Evolutionary conservation across 2,888 invertebrate species (phyloP).

Genomic region (Pelosia muscerda): DNA sequence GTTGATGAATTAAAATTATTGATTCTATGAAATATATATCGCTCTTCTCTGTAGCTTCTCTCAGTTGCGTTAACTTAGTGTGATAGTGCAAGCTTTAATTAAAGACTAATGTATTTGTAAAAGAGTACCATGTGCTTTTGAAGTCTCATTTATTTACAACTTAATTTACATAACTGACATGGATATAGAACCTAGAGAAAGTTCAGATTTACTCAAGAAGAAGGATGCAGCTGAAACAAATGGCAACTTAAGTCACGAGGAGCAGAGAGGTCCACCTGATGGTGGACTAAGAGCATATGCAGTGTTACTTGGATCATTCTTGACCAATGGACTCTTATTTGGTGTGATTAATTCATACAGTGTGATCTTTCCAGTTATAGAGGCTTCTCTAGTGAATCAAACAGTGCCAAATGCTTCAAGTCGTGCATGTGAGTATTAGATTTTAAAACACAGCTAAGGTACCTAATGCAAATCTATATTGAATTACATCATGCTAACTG

Average conservation of each 20-base stretch:
- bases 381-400: slow-evolving; percentile 87
- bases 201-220: slow-evolving; percentile 67
- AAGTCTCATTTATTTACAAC: slow-evolving; percentile 39
- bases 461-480: not conserved
- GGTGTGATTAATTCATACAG: slow-evolving; percentile 97
- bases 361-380: slow-evolving; percentile 91
- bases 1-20: not conserved
- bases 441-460: not conserved
- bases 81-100: slow-evolving; percentile 26
- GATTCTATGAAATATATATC: not conserved
- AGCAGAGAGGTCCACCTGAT: slow-evolving; percentile 87
- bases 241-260: slow-evolving; percentile 55
- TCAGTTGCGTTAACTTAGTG: slow-evolving; percentile 14
- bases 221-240: slow-evolving; percentile 61
- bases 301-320: slow-evolving; percentile 94
- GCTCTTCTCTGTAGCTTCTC: not conserved
- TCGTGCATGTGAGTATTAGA: slow-evolving; percentile 91
- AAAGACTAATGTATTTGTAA: not conserved
- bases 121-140: slow-evolving; percentile 49
- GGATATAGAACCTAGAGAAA: slow-evolving; percentile 69
- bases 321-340: slow-evolving; percentile 96
- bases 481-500: not conserved
- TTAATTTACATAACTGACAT: slow-evolving; percentile 57
- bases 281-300: slow-evolving; percentile 93
- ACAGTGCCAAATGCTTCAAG: slow-evolving; percentile 91